Conservation (phyloP, 2,113 vertebrate species). For the Rhea pennata region DNA sequence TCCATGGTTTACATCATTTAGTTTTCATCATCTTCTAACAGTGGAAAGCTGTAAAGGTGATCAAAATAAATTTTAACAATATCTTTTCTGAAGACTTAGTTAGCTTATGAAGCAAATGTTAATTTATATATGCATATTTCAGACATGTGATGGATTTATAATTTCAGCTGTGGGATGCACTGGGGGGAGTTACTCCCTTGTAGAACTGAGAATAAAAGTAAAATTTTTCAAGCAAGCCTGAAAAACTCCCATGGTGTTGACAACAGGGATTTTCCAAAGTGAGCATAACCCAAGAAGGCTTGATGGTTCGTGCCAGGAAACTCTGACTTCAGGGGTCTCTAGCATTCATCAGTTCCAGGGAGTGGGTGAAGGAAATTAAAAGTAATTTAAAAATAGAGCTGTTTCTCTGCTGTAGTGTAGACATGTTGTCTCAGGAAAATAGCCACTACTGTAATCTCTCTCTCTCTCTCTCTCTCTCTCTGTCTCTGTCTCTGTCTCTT, state of each 20-base stretch:
- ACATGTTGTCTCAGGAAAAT: conserved; percentile 2
- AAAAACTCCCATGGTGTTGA: conserved; percentile 18
- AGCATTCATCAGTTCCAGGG: background rate
- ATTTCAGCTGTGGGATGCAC: background rate
- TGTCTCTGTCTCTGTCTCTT: rapidly evolving
- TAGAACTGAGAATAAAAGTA: background rate
- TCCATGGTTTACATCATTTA: background rate
- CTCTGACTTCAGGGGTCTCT: conserved; percentile 55
- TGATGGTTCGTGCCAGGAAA: conserved; percentile 49
- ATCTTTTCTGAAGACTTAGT: background rate
- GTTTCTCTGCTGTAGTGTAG: background rate
- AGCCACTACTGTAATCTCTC: background rate
- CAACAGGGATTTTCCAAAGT: conserved; percentile 50
- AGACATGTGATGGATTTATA: background rate
- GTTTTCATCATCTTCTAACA: conserved; percentile 19
- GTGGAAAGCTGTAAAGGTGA: background rate
- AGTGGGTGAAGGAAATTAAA: conserved; percentile 42
- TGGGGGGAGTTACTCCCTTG: background rate
- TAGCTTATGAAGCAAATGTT: background rate
- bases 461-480: too few relatives aligned
- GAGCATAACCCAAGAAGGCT: background rate
- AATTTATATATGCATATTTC: background rate
- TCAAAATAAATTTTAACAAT: conserved; percentile 31
- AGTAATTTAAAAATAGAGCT: conserved; percentile 25
- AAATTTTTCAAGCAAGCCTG: background rate